Conservation (phyloP, 2,113 vertebrate genomes). For the Mesembrinibis cayennensis region DNA sequence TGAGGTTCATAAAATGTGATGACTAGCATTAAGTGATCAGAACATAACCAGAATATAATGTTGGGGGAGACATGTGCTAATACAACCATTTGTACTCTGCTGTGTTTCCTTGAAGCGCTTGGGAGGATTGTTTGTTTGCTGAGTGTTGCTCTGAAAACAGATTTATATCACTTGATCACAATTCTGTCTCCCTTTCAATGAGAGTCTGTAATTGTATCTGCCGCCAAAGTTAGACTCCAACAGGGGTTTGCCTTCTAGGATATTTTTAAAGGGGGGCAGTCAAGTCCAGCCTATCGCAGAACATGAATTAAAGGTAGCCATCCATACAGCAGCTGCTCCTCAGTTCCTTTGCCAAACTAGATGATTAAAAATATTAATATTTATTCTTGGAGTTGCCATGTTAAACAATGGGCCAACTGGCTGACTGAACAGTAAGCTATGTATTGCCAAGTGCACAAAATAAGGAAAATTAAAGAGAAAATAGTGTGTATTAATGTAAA, state of each 20-base stretch:
- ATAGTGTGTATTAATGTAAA: neutral
- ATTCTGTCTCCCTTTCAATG: neutral
- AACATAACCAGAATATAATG: neutral
- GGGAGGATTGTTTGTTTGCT: neutral
- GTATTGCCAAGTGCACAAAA: slow-evolving; percentile 15
- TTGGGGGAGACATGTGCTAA: neutral
- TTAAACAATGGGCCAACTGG: neutral
- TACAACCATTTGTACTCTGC: neutral
- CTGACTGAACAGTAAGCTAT: neutral
- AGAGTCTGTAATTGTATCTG: neutral
- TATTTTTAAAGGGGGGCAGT: neutral
- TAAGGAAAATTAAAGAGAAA: neutral
- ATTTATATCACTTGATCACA: neutral
- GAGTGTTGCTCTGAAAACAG: slow-evolving; percentile 15
- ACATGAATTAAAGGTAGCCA: neutral
- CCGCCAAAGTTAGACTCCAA: neutral
- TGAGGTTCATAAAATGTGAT: slow-evolving; percentile 24
- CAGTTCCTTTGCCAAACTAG: slow-evolving; percentile 10
- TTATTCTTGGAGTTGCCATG: slow-evolving; percentile 35
- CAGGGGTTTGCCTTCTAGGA: neutral
- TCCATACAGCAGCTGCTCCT: slow-evolving; percentile 17
- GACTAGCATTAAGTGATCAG: slow-evolving; percentile 6
- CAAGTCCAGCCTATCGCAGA: neutral
- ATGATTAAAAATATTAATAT: slow-evolving; percentile 51
- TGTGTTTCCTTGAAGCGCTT: neutral